Evolutionary conservation across 2,888 invertebrate genomes (phyloP), one percentile per base, ranked within the genome.

Genomic region (Caenorhabditis sp.): DNA sequence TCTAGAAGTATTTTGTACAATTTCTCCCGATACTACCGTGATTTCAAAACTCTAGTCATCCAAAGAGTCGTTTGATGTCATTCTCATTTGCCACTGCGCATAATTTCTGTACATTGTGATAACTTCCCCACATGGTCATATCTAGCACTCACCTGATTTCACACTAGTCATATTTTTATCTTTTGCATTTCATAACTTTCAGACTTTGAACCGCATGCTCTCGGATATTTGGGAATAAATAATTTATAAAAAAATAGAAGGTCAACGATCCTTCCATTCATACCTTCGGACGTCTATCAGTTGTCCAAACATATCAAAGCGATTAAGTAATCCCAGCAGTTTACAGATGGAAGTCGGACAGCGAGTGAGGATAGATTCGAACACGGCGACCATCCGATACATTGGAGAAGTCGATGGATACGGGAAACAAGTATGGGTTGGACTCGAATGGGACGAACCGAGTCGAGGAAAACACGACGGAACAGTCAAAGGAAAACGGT

Each of bases 371-470:
- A 70, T 84, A 28, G 72, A 70, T 4, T 35, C 55, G 9, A 53
- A 83, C 18, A 26, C 58, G 9, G 81, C 82, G 11, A 71, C 74
- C 13, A 50, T 96, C 28, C 94, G 94, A 91, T 96, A 95, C 92
- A 94, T 96, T 82, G 96, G 97, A 60, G 94, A 94, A 91, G 93
- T 94, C 20, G 94, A 94, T 67, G 94, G 94, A 80, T 95, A 95
- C 60, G 79, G 74, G n/a, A 58, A 67, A 20, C 77, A 83, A 47
- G 55, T 55, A 32, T 85, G 85, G 84, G 72, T 72, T 32, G 98
- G 98, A 0, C 94, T 98, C n/a, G 98, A 98, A 92, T 98, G 98
- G 98, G 98, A 98, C 92, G 95, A 96, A 89, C 94, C 94, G 2
- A 93, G 93, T 8, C 94, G 98, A 89, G 98, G 98, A 1, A 97